phyloP scores from a whole-genome alignment of 2,888 invertebrate species.

The Cryptocephalus moraei region DNA sequence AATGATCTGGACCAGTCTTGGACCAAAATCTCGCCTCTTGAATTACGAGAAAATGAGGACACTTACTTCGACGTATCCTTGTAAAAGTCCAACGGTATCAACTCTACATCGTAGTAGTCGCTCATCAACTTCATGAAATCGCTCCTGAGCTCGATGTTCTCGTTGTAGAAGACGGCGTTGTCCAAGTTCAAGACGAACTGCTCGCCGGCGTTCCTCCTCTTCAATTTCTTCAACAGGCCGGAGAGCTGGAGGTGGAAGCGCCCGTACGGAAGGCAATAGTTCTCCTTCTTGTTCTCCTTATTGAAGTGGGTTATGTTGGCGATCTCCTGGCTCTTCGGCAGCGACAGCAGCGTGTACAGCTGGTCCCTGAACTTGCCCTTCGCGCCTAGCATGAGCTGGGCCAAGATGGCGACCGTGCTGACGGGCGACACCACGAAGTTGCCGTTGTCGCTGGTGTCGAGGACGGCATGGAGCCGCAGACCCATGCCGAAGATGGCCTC shows the following conservation, averaged over 20 bases:
- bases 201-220: constrained; percentile 14
- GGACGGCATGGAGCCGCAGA: constrained; percentile 27
- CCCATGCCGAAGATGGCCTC: constrained; percentile 34
- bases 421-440: constrained; percentile 37
- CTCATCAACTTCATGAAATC: constrained; percentile 21
- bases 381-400: constrained; percentile 34
- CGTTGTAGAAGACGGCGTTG: constrained; percentile 29
- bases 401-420: constrained; percentile 32
- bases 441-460: constrained; percentile 18
- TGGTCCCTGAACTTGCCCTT: constrained; percentile 28
- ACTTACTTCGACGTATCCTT: constrained; percentile 14
- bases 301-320: constrained; percentile 13
- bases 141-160: constrained; percentile 19
- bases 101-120: constrained; percentile 25
- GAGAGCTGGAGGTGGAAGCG: constrained; percentile 30
- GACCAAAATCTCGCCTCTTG: too few relatives aligned
- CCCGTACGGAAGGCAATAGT: constrained; percentile 20
- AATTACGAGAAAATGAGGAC: neutral
- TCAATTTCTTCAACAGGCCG: constrained; percentile 24
- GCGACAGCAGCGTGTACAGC: constrained; percentile 27
- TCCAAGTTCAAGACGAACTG: constrained; percentile 24
- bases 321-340: constrained; percentile 11
- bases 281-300: constrained; percentile 15
- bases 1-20: too few relatives aligned
- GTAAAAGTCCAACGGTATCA: constrained; percentile 25